These are phyloP conservation scores for Aphrophora alni DNA, from an alignment of 2,888 invertebrate species.

Conservation along the genomic window DNA sequence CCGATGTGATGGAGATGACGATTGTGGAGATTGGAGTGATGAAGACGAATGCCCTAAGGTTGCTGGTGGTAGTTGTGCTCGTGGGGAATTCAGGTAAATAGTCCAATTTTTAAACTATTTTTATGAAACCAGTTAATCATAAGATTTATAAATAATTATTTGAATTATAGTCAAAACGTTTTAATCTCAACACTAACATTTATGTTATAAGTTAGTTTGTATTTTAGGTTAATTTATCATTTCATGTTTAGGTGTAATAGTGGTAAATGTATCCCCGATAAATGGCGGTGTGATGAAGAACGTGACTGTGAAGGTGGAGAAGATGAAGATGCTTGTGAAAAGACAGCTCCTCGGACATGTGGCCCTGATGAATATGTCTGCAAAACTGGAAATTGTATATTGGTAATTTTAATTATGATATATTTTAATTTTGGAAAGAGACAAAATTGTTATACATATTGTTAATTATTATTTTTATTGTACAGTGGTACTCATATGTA, in stretches of 20 bases:
- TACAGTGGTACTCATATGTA: too few species aligned
- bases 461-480: background rate
- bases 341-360: conserved; percentile 66
- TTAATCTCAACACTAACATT: too few species aligned
- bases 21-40: conserved; percentile 88
- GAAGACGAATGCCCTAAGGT: conserved; percentile 81
- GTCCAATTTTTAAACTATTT: too few species aligned
- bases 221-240: too few species aligned
- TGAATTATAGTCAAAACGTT: too few species aligned
- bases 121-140: too few species aligned
- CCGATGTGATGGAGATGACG: conserved; percentile 84
- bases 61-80: conserved; percentile 57
- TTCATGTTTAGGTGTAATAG: conserved; percentile 66
- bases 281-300: conserved; percentile 81
- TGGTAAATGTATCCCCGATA: conserved; percentile 79
- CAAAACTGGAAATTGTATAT: conserved; percentile 73
- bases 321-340: conserved; percentile 75
- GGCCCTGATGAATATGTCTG: conserved; percentile 77
- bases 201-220: too few species aligned
- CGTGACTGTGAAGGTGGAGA: conserved; percentile 81
- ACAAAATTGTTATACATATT: background rate
- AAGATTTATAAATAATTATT: too few species aligned
- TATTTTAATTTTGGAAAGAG: background rate
- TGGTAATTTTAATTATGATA: conserved; percentile 68
- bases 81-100: conserved; percentile 44